These are phyloP conservation scores for Standfussiana lucernea DNA, from an alignment of 2,888 invertebrate species.

Conservation along the genomic window DNA sequence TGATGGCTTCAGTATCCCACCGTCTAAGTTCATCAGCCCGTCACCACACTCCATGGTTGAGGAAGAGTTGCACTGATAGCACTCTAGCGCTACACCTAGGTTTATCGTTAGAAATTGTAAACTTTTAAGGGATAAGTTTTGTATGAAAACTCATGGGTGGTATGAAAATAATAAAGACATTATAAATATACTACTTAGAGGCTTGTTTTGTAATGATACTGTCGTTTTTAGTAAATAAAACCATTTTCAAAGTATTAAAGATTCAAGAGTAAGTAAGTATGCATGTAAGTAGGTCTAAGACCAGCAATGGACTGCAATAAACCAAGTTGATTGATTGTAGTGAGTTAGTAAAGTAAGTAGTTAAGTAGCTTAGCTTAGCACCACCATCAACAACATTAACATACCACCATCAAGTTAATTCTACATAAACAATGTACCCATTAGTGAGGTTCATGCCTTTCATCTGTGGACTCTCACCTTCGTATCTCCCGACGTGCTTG, in stretches of 20 bases:
- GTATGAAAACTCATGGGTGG: not conserved
- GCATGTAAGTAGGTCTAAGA: not conserved
- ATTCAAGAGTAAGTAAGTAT: constrained; percentile 27
- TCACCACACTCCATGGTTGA: constrained; percentile 93
- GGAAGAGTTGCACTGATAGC: constrained; percentile 95
- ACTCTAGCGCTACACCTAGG: constrained; percentile 90
- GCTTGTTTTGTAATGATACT: not conserved
- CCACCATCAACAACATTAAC: too few relatives aligned
- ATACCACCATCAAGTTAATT: constrained; percentile 7
- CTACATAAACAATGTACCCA: constrained; percentile 11
- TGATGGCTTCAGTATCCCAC: constrained; percentile 90
- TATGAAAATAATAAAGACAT: not conserved
- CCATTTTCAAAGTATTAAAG: not conserved
- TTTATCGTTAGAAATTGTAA: constrained; percentile 42
- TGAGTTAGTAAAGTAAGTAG: too few relatives aligned
- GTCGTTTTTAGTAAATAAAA: not conserved
- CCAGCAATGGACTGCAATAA: not conserved
- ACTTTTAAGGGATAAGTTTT: constrained; percentile 1
- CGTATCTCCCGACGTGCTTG: constrained; percentile 97
- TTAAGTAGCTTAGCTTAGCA: too few relatives aligned
- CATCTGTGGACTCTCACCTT: constrained; percentile 91
- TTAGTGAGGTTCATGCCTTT: constrained; percentile 29
- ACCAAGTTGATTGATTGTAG: not conserved
- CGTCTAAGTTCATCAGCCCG: constrained; percentile 91
- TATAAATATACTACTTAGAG: not conserved